Base-by-base conservation (phyloP, 2,888 invertebrate genomes). In the Volucella zonaria region DNA sequence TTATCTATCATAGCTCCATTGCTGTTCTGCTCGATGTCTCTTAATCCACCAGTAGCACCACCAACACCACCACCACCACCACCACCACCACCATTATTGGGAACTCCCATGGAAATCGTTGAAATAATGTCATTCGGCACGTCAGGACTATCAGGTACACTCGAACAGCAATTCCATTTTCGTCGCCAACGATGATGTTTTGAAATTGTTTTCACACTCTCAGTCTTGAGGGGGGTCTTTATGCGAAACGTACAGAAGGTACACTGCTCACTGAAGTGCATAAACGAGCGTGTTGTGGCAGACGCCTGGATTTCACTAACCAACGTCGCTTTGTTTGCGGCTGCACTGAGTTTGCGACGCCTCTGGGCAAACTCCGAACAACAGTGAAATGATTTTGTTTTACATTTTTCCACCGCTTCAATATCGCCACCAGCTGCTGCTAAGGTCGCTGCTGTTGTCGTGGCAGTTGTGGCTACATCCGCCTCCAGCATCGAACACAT, bases 141-240 rank as follows among this genome's bases (percentile, higher is more conserved):
- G 88, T 94, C 93, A 0, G 94, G 94, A 90, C 94, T 94, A 83
- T 94, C 94, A 1, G 94, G 94, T 9, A 93, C 93, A 43, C 93
- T 93, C 54, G 93, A 91, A 87, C 94, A 94, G 87, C 94, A 94
- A 88, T 93, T 94, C 94, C 94, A 94, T 91, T 93, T 93, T 87
- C 93, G 92, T 47, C 92, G 90, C 92, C 92, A 92, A 38, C 92
- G 90, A 82, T 92, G 92, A 78, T 92, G 91, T 77, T 92, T 92
- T 31, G 92, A 91, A 47, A 92, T 91, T 11, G 90, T 89, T 81
- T 91, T 91, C 71, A 90, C 82, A 18, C 86, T 86, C 77, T 89
- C 88, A 54, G 86, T 86, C 64, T 88, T 86, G 38, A 89, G 86
- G 0, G 90, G 90, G 67, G 90, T 90, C 71, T 90, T 89, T 71